Evolutionary conservation across 2,797 vertebrate species (phyloP).

Genomic region (Eremophila alpestris): DNA sequence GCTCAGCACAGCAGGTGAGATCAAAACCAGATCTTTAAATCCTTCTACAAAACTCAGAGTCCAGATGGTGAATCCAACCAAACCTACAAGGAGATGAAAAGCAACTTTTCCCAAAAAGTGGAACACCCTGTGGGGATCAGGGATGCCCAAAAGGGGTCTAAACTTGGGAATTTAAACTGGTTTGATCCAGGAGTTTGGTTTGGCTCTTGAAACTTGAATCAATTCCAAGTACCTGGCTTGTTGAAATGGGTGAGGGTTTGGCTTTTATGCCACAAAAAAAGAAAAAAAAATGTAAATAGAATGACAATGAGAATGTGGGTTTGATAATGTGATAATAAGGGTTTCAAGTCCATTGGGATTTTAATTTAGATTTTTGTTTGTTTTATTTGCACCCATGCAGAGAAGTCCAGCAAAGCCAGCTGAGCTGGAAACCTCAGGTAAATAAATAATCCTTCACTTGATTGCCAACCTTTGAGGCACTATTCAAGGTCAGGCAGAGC

Average conservation of each 20-base stretch:
- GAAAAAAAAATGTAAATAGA: not conserved
- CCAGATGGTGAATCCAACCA: not conserved
- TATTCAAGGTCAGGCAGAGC: not conserved
- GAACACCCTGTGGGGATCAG: accelerated
- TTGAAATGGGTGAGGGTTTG: not conserved
- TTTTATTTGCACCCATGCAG: not conserved
- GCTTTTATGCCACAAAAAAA: not conserved
- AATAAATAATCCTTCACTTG: not conserved
- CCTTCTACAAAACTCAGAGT: not conserved
- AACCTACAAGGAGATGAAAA: not conserved
- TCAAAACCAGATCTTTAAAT: not conserved
- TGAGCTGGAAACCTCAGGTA: not conserved
- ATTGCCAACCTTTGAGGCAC: not conserved
- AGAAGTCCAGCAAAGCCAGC: not conserved
- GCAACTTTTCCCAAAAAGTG: not conserved
- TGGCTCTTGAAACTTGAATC: not conserved
- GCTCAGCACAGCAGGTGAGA: accelerated
- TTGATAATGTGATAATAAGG: not conserved
- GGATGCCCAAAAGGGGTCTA: not conserved
- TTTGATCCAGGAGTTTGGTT: not conserved
- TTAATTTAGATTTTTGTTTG: not conserved
- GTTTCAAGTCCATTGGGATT: not conserved
- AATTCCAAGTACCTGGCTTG: accelerated
- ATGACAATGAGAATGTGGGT: not conserved
- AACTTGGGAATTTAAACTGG: not conserved